phyloP scores from a whole-genome alignment of 2,888 invertebrate genomes.

The Pollenia angustigena region DNA sequence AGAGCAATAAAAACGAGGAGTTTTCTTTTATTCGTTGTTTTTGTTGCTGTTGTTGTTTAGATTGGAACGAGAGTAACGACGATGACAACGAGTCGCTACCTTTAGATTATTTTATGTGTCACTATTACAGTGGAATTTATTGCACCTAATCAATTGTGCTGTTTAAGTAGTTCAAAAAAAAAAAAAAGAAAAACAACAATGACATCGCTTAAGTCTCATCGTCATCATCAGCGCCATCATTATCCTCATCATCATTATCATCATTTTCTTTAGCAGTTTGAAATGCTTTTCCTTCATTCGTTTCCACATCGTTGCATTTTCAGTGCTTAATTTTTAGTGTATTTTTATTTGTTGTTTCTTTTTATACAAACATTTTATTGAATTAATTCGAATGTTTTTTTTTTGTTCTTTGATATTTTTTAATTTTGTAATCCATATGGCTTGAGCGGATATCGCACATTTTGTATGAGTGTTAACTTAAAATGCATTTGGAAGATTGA shows the following conservation, averaged over 20 bases:
- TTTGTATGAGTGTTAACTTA: neutral
- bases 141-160: conserved; percentile 67
- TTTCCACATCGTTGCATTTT: conserved; percentile 53
- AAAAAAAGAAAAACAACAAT: conserved; percentile 14
- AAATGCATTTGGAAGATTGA: conserved; percentile 22
- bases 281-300: conserved; percentile 29
- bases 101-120: conserved; percentile 78
- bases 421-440: conserved; percentile 40
- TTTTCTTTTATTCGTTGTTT: conserved; percentile 20
- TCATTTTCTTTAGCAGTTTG: conserved; percentile 1
- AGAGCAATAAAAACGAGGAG: conserved; percentile 46
- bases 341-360: conserved; percentile 29
- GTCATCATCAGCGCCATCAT: conserved; percentile 24
- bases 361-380: conserved; percentile 47
- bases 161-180: conserved; percentile 51
- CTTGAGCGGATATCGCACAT: conserved; percentile 37
- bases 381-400: conserved; percentile 46
- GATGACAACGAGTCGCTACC: neutral
- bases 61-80: conserved; percentile 39
- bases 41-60: conserved; percentile 35
- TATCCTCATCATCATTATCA: conserved; percentile 8
- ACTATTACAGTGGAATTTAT: conserved; percentile 82
- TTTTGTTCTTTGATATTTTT: neutral
- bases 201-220: conserved; percentile 40
- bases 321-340: conserved; percentile 56